phyloP scores from a whole-genome alignment of 2,797 vertebrate species.

The Craterocephalus amniculus region DNA sequence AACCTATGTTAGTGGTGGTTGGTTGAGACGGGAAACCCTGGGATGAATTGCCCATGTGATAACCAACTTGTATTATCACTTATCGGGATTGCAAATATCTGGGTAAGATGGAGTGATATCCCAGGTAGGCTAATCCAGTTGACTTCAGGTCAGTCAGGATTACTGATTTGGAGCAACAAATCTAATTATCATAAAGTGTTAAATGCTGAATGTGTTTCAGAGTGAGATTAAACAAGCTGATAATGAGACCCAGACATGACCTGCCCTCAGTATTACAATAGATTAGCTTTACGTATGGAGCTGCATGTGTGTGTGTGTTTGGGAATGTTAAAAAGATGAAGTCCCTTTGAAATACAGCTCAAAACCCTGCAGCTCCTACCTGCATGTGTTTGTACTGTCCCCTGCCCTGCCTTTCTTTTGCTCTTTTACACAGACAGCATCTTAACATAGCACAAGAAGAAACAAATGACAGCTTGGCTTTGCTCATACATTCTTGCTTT shows the following conservation, averaged over 20 bases:
- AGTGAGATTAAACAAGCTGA: constrained; percentile 70
- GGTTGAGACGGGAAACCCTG: too few relatives aligned
- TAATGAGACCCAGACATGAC: constrained; percentile 55
- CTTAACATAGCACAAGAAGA: neutral
- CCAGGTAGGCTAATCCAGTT: too few relatives aligned
- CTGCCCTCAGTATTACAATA: constrained; percentile 63
- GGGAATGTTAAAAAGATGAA: constrained; percentile 29
- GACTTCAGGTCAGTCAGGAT: constrained; percentile 34
- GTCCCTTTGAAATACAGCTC: neutral
- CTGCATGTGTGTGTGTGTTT: constrained; percentile 9
- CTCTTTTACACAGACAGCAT: neutral
- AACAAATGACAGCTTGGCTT: neutral
- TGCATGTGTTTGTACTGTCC: neutral
- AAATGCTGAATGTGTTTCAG: constrained; percentile 57
- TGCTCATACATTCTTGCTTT: neutral
- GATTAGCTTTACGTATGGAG: constrained; percentile 33
- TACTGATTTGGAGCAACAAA: constrained; percentile 34
- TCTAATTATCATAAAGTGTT: constrained; percentile 61
- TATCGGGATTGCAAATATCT: too few relatives aligned
- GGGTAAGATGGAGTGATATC: too few relatives aligned
- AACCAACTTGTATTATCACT: too few relatives aligned
- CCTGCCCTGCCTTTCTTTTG: neutral
- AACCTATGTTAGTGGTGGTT: too few relatives aligned
- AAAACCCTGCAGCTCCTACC: neutral
- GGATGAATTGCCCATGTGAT: too few relatives aligned